phyloP scores from a whole-genome alignment of 1,140 invertebrate genomes.

The Brachionus paranguensis region DNA sequence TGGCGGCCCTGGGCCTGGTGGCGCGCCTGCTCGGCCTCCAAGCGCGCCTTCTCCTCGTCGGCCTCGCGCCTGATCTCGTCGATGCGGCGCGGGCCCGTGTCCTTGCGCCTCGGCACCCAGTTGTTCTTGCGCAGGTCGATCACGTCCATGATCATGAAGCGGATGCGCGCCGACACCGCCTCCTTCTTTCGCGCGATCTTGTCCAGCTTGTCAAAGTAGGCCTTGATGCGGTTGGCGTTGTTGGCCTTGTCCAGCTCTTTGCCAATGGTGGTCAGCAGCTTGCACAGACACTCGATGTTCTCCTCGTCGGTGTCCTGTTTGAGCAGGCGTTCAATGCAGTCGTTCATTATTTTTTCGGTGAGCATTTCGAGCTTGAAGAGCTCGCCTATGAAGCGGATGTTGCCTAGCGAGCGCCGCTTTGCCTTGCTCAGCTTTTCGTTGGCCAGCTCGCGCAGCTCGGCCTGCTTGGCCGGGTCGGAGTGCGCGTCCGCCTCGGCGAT shows the following conservation, averaged over 20 bases:
- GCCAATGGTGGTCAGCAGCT: slow-evolving; percentile 81
- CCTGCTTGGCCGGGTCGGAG: slow-evolving; percentile 41
- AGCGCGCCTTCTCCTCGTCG: slow-evolving; percentile 60
- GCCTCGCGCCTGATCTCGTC: slow-evolving; percentile 83
- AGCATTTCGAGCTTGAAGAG: slow-evolving; percentile 85
- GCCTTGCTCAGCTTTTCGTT: slow-evolving; percentile 69
- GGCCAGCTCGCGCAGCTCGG: slow-evolving; percentile 59
- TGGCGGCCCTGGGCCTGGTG: background rate
- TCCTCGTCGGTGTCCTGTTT: slow-evolving; percentile 70
- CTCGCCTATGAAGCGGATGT: slow-evolving; percentile 72
- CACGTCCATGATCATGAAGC: slow-evolving; percentile 92
- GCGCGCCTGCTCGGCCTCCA: background rate
- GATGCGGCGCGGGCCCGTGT: slow-evolving; percentile 84
- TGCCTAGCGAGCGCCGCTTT: slow-evolving; percentile 72
- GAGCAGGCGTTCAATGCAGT: slow-evolving; percentile 74
- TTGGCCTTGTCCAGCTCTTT: slow-evolving; percentile 43
- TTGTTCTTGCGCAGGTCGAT: slow-evolving; percentile 74
- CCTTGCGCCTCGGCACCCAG: slow-evolving; percentile 78
- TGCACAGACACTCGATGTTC: slow-evolving; percentile 83
- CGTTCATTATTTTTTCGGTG: slow-evolving; percentile 77
- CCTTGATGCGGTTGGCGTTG: slow-evolving; percentile 48
- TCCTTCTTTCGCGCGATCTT: slow-evolving; percentile 50
- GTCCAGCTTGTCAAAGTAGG: slow-evolving; percentile 65
- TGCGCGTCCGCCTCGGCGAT: slow-evolving; percentile 42
- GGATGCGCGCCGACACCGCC: slow-evolving; percentile 67